These are phyloP conservation scores for Menidia menidia DNA, from an alignment of 2,797 vertebrate genomes.

Conservation along the genomic window DNA sequence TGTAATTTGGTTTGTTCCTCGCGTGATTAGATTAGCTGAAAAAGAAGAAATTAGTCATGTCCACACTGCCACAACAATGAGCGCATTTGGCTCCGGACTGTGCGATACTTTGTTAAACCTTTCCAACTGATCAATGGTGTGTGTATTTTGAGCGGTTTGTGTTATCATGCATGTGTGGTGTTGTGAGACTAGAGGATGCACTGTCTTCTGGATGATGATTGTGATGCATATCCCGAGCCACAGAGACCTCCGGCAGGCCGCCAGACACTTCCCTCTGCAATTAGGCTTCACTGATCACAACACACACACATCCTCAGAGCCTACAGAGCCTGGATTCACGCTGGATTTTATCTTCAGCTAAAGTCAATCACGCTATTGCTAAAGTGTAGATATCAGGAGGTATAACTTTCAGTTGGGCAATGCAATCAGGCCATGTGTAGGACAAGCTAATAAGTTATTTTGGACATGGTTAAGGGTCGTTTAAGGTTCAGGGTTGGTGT, in stretches of 20 bases:
- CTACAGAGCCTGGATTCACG: conserved; percentile 9
- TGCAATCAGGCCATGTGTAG: not conserved
- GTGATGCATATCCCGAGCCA: conserved; percentile 54
- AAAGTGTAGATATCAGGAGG: not conserved
- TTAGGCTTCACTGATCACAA: conserved; percentile 55
- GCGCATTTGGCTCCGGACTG: not conserved
- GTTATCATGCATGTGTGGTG: conserved; percentile 25
- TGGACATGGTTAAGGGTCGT: not conserved
- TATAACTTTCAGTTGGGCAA: not conserved
- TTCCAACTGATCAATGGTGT: not conserved
- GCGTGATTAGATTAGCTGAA: conserved; percentile 49
- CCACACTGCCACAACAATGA: conserved; percentile 32
- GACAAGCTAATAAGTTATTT: not conserved
- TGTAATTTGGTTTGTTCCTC: conserved; percentile 31
- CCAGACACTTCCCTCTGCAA: conserved; percentile 70
- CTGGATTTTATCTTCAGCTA: conserved; percentile 15
- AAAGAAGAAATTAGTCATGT: conserved; percentile 32
- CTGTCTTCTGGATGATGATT: conserved; percentile 41
- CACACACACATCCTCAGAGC: conserved; percentile 19
- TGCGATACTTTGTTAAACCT: conserved; percentile 16
- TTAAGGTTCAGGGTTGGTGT: not conserved
- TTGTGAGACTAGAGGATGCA: conserved; percentile 59
- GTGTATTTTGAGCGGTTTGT: conserved; percentile 8
- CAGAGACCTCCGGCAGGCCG: conserved; percentile 54
- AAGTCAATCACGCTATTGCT: not conserved